A percentile compares a stretch with the other conserved stretches of the same genome.
phyloP scores from a whole-genome alignment of 2,797 vertebrate genomes.

The Phoxinus dragarum region DNA sequence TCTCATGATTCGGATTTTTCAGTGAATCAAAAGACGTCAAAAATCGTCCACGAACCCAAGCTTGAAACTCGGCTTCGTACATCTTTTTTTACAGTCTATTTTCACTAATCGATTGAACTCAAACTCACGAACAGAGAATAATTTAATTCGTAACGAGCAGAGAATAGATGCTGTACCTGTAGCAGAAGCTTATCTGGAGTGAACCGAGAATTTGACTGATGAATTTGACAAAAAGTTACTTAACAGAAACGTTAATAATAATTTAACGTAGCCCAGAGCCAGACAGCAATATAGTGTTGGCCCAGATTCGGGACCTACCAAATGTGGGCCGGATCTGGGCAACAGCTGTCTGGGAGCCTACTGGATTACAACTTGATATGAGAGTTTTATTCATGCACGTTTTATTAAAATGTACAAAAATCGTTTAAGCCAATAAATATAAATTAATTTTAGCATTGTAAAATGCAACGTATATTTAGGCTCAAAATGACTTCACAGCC shows the following conservation, averaged over 20 bases:
- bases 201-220: neutral
- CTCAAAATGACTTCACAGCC: neutral
- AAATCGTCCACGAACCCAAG: neutral
- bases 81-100: too few species aligned
- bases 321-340: too few species aligned
- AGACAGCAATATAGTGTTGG: too few species aligned
- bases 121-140: neutral
- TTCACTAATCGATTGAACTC: neutral
- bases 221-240: neutral
- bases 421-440: neutral
- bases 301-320: too few species aligned
- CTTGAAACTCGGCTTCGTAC: too few species aligned
- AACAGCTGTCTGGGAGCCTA: neutral
- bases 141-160: neutral
- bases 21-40: neutral
- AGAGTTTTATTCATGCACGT: neutral
- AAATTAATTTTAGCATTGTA: neutral
- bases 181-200: too few species aligned
- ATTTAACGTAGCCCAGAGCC: neutral
- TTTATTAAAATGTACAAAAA: neutral
- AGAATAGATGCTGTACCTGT: neutral
- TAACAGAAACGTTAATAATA: neutral
- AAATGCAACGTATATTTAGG: neutral
- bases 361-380: neutral
- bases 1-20: neutral